These are phyloP conservation scores for Hemiprocne comata DNA, from an alignment of 2,113 vertebrate genomes.

Conservation along the genomic window DNA sequence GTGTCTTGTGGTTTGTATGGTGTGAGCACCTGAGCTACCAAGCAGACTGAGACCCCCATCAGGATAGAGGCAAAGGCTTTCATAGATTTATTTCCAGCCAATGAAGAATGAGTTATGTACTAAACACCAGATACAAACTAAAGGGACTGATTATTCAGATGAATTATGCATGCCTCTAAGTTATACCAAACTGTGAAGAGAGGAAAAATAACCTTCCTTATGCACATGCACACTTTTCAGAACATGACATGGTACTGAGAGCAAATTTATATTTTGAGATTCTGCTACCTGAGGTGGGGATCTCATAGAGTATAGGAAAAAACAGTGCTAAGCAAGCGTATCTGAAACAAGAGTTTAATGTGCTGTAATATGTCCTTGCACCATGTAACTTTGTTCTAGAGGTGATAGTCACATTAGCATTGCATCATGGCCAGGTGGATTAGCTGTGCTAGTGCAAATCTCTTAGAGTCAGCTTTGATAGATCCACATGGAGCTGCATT, in stretches of 20 bases:
- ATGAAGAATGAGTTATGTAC: not conserved
- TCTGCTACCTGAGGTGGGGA: not conserved
- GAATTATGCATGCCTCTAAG: fast-evolving
- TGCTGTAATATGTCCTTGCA: not conserved
- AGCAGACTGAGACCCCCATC: not conserved
- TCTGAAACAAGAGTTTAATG: not conserved
- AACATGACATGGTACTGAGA: not conserved
- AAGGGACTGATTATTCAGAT: not conserved
- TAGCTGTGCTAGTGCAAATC: not conserved
- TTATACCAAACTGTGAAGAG: not conserved
- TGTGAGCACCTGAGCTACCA: not conserved
- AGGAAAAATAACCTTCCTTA: not conserved
- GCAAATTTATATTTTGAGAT: not conserved
- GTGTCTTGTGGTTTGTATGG: fast-evolving
- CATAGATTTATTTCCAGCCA: not conserved
- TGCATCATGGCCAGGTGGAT: not conserved
- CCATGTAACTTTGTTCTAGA: not conserved
- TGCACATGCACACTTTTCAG: not conserved
- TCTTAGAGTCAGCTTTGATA: not conserved
- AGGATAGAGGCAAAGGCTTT: not conserved
- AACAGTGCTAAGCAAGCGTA: not conserved
- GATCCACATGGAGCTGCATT: not conserved
- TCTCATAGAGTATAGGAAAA: not conserved
- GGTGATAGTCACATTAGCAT: not conserved
- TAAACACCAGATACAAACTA: not conserved